Conservation (phyloP, 2,888 invertebrate genomes). For the Ectropis crepuscularia region DNA sequence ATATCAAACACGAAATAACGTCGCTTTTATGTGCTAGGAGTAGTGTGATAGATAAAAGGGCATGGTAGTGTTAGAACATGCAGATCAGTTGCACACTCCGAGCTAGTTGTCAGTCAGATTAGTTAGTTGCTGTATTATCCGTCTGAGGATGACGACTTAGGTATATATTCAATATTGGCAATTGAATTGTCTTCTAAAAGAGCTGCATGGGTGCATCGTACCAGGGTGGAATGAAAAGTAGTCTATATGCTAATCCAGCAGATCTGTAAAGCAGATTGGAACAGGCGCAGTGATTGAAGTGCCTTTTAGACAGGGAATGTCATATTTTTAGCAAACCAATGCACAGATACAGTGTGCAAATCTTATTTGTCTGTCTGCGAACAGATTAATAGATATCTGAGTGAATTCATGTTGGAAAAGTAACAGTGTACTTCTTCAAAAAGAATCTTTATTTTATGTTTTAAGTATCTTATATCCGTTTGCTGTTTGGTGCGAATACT, state of each 20-base stretch:
- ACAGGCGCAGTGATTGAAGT: slow-evolving; percentile 37
- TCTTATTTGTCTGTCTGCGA: not conserved
- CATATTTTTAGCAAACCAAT: slow-evolving; percentile 21
- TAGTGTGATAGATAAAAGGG: too few species aligned
- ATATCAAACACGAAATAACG: too few species aligned
- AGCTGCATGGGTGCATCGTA: slow-evolving; percentile 21
- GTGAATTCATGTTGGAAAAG: not conserved
- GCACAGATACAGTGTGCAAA: not conserved
- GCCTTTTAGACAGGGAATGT: slow-evolving; percentile 23
- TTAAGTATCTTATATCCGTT: too few species aligned
- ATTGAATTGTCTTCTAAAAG: slow-evolving; percentile 27
- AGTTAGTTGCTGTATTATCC: too few species aligned
- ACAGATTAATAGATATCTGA: not conserved
- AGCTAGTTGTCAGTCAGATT: too few species aligned
- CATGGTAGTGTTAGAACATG: too few species aligned
- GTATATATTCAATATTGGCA: slow-evolving; percentile 2
- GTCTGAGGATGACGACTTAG: too few species aligned
- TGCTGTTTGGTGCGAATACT: too few species aligned
- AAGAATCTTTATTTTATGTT: too few species aligned
- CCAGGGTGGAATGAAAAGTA: slow-evolving; percentile 39
- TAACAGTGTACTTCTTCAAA: not conserved
- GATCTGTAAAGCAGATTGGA: slow-evolving; percentile 43
- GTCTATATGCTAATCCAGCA: slow-evolving; percentile 43
- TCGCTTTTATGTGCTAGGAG: too few species aligned
- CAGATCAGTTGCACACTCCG: too few species aligned